Conservation (phyloP, 2,888 invertebrate species). For the Sycophila texana region DNA sequence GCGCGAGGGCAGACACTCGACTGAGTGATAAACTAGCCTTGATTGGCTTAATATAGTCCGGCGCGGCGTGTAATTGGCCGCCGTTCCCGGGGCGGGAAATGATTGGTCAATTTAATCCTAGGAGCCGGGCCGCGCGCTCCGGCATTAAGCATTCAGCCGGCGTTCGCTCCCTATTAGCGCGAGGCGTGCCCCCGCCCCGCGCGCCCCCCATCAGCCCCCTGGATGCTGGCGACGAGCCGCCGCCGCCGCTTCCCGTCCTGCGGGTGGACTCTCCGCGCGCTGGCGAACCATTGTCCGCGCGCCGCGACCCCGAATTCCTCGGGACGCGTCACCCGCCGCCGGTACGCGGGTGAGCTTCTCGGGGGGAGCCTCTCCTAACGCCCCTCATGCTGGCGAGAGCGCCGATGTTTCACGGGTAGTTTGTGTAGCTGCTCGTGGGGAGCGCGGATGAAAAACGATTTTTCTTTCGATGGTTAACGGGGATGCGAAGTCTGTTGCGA, state of each 20-base stretch:
- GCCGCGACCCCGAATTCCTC: conserved; percentile 17
- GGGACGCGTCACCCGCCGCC: neutral
- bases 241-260: conserved; percentile 24
- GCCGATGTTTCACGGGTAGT: too few species aligned
- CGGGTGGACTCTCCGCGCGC: neutral
- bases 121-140: conserved; percentile 58
- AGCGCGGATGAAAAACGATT: too few species aligned
- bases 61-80: conserved; percentile 79
- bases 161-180: conserved; percentile 74
- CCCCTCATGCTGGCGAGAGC: too few species aligned
- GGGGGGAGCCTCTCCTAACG: too few species aligned
- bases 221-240: conserved; percentile 36
- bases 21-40: conserved; percentile 81
- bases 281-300: neutral
- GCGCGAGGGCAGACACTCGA: conserved; percentile 76
- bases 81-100: conserved; percentile 76
- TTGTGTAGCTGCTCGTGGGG: too few species aligned
- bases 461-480: too few species aligned
- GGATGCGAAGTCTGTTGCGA: too few species aligned
- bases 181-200: conserved; percentile 56
- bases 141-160: conserved; percentile 74
- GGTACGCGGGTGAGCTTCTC: too few species aligned
- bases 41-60: conserved; percentile 82
- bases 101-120: conserved; percentile 76
- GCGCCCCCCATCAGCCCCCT: conserved; percentile 51